Evolutionary conservation across 2,888 invertebrate species (phyloP), one percentile per base, ranked within the genome.

Genomic region (Lasius fuliginosus): DNA sequence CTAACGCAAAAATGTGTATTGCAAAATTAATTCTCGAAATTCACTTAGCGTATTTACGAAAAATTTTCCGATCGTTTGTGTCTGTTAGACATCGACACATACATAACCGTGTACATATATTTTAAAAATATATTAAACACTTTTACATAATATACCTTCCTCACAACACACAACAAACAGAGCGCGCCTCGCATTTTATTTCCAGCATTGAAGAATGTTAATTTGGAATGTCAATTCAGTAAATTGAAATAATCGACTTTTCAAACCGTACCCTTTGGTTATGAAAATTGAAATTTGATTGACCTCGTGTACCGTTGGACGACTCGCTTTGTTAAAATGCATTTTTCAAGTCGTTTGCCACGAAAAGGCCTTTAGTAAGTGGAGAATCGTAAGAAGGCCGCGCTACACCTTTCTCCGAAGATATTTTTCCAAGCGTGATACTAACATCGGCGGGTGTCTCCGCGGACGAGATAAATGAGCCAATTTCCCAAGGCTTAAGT

Each of bases 401-500:
- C 58, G 73, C 60, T 67, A 69, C 67, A 58, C 53, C 64, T 58
- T 62, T 69, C 36, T 49, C 65, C 46, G 60, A 85, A 83, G 87
- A 83, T 88, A 88, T 90, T 90, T 89, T 87, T 84, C 87, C 89
- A 85, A 90, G 90, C 89, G 91, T 88, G 91, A 92, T 91, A 90
- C 90, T 87, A 4, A 84, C 87, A 88, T 87, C 71, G 89, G 84
- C 82, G 82, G 68, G 83, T 90, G 89, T 89, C 87, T 88, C 89
- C 87, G 87, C 86, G 88, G 84, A 86, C 87, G 90, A 93, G 92
- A 93, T 92, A 91, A 93, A 93, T 90, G 93, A 92, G 92, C 92
- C 93, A 93, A 93, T 93, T 93, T 93, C 91, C 92, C 90, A 86
- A 90, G 91, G 92, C 92, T 93, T 91, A 91, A 93, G 92, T 92